Percentiles rank a stretch among this genome's conserved stretches.
These are phyloP conservation scores for Aethes cnicana DNA, from an alignment of 2,888 invertebrate genomes.

Conservation along the genomic window DNA sequence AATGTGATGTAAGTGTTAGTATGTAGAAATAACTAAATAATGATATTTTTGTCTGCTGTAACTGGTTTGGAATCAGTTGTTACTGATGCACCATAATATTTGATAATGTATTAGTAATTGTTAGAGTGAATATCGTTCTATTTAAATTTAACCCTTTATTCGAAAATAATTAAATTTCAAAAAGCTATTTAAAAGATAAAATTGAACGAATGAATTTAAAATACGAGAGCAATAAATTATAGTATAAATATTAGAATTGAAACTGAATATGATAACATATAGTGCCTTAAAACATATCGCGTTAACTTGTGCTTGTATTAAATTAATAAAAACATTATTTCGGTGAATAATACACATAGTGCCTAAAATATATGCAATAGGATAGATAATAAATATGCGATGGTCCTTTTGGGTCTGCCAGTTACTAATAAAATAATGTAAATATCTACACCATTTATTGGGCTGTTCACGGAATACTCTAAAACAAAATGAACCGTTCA, in stretches of 20 bases:
- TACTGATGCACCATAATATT: too few relatives aligned
- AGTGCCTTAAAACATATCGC: constrained; percentile 13
- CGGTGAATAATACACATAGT: neutral
- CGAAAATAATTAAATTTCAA: too few relatives aligned
- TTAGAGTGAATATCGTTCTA: too few relatives aligned
- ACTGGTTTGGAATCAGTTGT: constrained; percentile 11
- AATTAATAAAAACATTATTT: neutral
- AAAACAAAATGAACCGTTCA: constrained; percentile 26
- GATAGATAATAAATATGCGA: neutral
- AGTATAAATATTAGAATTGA: too few relatives aligned
- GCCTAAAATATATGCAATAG: constrained; percentile 2
- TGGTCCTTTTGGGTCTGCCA: constrained; percentile 77
- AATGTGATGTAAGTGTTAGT: constrained; percentile 30
- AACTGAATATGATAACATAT: too few relatives aligned
- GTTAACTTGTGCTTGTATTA: neutral
- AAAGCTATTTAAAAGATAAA: too few relatives aligned
- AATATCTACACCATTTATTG: constrained; percentile 44
- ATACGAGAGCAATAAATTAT: too few relatives aligned
- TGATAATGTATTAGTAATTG: too few relatives aligned
- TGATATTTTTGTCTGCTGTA: constrained; percentile 19
- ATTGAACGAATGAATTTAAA: too few relatives aligned
- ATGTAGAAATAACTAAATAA: constrained; percentile 22
- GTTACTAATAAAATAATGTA: constrained; percentile 70
- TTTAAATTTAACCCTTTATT: too few relatives aligned
- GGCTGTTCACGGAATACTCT: constrained; percentile 60